Evolutionary conservation across 1,140 invertebrate genomes (phyloP).

Genomic region (Psilanteris sp.): DNA sequence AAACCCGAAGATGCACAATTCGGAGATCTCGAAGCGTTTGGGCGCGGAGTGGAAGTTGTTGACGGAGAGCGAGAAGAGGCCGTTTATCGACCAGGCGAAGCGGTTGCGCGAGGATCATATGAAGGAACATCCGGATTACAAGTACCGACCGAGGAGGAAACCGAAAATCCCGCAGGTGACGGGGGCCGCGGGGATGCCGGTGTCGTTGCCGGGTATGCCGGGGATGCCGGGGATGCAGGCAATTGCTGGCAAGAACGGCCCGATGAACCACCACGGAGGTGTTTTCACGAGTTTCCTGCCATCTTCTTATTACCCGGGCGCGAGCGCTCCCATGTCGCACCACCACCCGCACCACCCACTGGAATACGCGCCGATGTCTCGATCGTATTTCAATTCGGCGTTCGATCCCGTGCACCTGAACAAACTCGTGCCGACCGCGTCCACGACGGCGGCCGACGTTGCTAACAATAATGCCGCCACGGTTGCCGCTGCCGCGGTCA

Average conservation of each 20-base stretch:
- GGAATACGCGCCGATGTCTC: constrained; percentile 72
- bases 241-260: constrained; percentile 90
- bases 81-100: constrained; percentile 99
- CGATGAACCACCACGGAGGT: constrained; percentile 84
- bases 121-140: constrained; percentile 99
- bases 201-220: too few species aligned
- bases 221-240: constrained; percentile 82
- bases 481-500: neutral
- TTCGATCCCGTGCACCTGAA: too few species aligned
- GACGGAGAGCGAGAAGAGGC: constrained; percentile 97
- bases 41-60: constrained; percentile 99
- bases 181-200: too few species aligned
- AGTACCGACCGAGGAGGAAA: constrained; percentile 95
- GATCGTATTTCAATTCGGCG: too few species aligned
- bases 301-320: constrained; percentile 81
- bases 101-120: constrained; percentile 97
- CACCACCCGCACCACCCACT: constrained; percentile 79
- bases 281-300: constrained; percentile 81
- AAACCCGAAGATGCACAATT: constrained; percentile 99
- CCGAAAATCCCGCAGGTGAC: too few species aligned
- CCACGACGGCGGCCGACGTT: constrained; percentile 72
- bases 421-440: too few species aligned
- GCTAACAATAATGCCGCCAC: constrained; percentile 77
- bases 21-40: constrained; percentile 97
- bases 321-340: constrained; percentile 75